A percentile compares a stretch with the other conserved stretches of the same genome.
Conservation (phyloP, 2,797 vertebrate species). For the Bryconaethiops microstoma region DNA sequence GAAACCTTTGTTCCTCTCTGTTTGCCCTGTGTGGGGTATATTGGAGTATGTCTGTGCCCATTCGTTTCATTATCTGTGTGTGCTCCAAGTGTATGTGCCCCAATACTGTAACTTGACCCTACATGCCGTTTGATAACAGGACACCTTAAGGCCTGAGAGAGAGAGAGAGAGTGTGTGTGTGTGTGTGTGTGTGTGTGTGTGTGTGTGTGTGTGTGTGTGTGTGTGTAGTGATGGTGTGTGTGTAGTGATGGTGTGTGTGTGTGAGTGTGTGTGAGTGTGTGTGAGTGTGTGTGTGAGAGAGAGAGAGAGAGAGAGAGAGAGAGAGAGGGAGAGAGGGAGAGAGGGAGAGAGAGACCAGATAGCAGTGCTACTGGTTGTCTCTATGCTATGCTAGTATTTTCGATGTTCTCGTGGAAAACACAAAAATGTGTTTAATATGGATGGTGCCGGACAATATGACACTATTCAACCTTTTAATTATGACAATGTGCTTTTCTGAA, state of each 20-base stretch:
- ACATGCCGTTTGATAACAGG: conserved; percentile 18
- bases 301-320: conserved; percentile 8
- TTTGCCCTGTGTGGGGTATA: conserved; percentile 1
- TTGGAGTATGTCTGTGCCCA: conserved; percentile 3
- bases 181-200: no score
- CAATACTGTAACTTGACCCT: conserved; percentile 33
- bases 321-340: not conserved
- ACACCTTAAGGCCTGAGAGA: conserved; percentile 11
- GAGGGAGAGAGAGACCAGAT: conserved; percentile 20
- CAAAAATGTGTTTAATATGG: no score
- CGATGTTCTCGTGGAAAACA: not conserved
- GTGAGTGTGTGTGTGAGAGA: no score
- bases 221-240: no score
- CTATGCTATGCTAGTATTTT: not conserved
- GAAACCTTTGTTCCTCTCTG: conserved; percentile 3
- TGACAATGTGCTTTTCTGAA: no score
- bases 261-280: no score
- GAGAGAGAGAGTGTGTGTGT: conserved; percentile 1
- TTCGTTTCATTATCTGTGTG: conserved; percentile 6
- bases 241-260: no score
- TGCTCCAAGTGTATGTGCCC: conserved; percentile 1
- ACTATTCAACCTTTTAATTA: no score
- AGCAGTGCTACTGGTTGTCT: conserved; percentile 9
- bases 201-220: no score
- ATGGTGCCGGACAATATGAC: no score